Conservation (phyloP, 2,797 vertebrate species). For the Menidia menidia region DNA sequence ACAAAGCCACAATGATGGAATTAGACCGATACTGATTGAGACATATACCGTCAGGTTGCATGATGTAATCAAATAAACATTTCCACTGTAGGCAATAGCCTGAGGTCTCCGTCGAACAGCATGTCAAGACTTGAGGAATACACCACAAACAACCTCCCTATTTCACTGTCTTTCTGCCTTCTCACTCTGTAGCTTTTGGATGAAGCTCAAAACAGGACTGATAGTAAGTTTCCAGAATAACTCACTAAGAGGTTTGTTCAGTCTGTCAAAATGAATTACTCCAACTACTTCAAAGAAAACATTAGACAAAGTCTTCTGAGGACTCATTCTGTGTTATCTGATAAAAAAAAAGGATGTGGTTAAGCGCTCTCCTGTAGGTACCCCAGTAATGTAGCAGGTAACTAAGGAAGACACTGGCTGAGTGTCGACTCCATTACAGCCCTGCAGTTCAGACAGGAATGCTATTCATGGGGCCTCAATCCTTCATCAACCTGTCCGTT, state of each 20-base stretch:
- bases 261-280: conserved; percentile 35
- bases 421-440: conserved; percentile 31
- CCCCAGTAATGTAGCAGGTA: conserved; percentile 6
- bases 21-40: conserved; percentile 20
- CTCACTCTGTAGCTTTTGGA: conserved; percentile 44
- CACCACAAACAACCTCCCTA: conserved; percentile 32
- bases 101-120: conserved; percentile 19
- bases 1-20: conserved; percentile 8
- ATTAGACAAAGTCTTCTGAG: conserved; percentile 17
- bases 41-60: conserved; percentile 31
- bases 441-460: conserved; percentile 46
- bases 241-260: conserved; percentile 13
- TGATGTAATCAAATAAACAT: conserved; percentile 74
- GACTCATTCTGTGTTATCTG: not conserved
- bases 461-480: conserved; percentile 40
- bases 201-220: conserved; percentile 35
- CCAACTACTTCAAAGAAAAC: conserved; percentile 7
- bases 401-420: conserved; percentile 21
- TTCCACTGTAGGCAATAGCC: conserved; percentile 48
- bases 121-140: conserved; percentile 68
- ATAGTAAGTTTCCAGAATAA: conserved; percentile 37
- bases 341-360: not conserved
- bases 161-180: conserved; percentile 26
- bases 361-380: not conserved
- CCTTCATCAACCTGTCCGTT: conserved; percentile 20